phyloP scores from a whole-genome alignment of 2,888 invertebrate species.

The Philaethria dido region DNA sequence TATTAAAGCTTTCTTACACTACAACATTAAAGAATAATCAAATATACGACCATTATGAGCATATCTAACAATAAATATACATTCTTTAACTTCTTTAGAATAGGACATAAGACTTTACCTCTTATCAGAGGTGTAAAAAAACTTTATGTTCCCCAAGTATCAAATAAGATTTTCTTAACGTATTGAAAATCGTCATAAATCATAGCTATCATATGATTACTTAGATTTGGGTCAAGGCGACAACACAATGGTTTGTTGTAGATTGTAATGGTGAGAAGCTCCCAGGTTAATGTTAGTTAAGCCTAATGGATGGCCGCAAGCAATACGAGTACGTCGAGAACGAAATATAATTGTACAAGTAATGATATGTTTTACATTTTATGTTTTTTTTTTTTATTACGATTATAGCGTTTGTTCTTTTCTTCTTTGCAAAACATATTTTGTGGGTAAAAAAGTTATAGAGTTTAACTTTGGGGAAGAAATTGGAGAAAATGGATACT shows the following conservation, averaged over 20 bases:
- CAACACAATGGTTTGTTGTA: constrained; percentile 56
- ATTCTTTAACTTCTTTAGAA: too few relatives aligned
- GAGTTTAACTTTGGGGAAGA: too few relatives aligned
- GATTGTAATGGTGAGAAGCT: constrained; percentile 64
- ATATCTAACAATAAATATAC: not conserved
- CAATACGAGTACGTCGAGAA: constrained; percentile 35
- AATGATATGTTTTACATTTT: not conserved
- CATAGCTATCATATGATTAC: constrained; percentile 37
- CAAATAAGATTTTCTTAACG: constrained; percentile 21
- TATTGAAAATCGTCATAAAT: constrained; percentile 38
- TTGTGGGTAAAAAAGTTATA: too few relatives aligned
- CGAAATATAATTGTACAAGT: constrained; percentile 8
- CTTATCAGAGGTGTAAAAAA: constrained; percentile 1
- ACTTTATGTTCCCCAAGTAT: not conserved
- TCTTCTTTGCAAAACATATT: too few relatives aligned
- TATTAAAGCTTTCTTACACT: too few relatives aligned
- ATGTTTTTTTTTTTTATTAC: not conserved
- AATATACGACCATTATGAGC: not conserved
- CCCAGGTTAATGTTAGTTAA: constrained; percentile 62
- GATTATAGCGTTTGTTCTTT: not conserved
- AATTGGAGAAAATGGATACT: too few relatives aligned
- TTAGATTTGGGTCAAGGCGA: constrained; percentile 66
- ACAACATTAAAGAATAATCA: too few relatives aligned
- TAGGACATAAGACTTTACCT: not conserved
- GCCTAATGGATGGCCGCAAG: constrained; percentile 42